A percentile compares a stretch with the other conserved stretches of the same genome.
Conservation (phyloP, 2,797 vertebrate species). For the Coendou prehensilis region DNA sequence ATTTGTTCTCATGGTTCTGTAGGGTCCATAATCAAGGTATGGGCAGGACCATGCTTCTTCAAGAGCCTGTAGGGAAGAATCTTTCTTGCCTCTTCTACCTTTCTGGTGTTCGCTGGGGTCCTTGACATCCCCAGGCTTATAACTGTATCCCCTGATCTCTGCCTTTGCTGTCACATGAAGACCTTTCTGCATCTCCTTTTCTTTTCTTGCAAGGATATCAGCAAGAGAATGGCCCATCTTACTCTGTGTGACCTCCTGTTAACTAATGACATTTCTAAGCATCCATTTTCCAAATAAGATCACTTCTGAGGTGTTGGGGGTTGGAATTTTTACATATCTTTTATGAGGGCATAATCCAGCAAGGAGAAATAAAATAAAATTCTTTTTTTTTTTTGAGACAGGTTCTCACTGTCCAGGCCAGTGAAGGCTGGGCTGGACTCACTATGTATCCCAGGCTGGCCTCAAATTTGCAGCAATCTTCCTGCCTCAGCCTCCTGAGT, state of each 20-base stretch:
- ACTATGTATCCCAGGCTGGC: background rate
- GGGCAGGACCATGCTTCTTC: background rate
- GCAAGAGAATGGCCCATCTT: background rate
- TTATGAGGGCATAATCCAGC: background rate
- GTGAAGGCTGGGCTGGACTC: background rate
- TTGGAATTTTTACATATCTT: background rate
- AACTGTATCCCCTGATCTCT: background rate
- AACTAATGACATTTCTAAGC: background rate
- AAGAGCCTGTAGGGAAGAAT: background rate
- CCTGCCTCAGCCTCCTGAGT: background rate
- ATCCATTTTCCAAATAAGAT: background rate
- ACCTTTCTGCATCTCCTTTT: background rate
- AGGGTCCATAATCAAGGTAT: background rate
- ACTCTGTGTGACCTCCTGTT: background rate
- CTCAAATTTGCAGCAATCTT: background rate
- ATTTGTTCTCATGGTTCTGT: background rate
- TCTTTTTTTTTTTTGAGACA: background rate
- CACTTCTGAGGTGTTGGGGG: background rate
- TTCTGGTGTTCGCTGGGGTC: background rate
- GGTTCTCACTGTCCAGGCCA: background rate
- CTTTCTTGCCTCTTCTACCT: background rate
- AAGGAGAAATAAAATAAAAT: background rate
- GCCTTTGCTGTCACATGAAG: fast-evolving
- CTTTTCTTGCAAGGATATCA: background rate
- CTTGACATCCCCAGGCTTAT: background rate